Base-by-base conservation (phyloP, 64 coral and sea anemone genomes). In the Montipora capricornis region DNA sequence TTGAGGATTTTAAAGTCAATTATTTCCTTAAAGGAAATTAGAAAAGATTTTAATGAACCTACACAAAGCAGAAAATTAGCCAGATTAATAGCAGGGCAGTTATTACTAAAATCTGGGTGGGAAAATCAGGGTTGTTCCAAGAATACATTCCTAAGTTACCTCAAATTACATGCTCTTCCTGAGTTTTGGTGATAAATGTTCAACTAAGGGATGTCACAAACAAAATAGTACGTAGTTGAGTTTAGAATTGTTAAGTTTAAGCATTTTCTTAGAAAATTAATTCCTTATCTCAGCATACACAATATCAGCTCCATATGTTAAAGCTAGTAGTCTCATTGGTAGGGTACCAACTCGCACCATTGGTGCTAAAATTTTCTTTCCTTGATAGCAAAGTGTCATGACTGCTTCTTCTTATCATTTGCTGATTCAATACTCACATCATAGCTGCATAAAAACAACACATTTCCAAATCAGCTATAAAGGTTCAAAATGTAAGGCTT, bases 1-100 rank as follows among this genome's bases (percentile, higher is more conserved):
- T 76, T 96, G n/a, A 96, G 85, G 61, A 98, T 96, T 89, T 95
- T 98, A 22, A 96, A 95, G 73, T 98, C 97, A 91, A 98, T 98
- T 62, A 98, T 98, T 75, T 98, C 97, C 97, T 98, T 47, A 60
- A 46, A 19, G 82, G 24, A 4, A 87, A 73, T 47, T 12, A 74
- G 6, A 16, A 26, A 74, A 16, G 5, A 20, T 26, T 74, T 4
- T 7, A 16, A 29, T 24, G 4, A 5, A 8, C 22, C 3, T 1
- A 20, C 22, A 74, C 29, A 29, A 29, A 29, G 29, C 29, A 29
- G 29, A 29, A 29, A 29, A 29, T 29, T 29, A 29, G 29, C 29
- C 29, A 29, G 29, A 29, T 29, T 29, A 29, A 1, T 29, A 29
- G 29, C 29, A 29, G 29, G 29, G 29, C 29, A 29, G 29, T 29